Evolutionary conservation across 2,113 vertebrate genomes (phyloP).

Genomic region (Talpa occidentalis): DNA sequence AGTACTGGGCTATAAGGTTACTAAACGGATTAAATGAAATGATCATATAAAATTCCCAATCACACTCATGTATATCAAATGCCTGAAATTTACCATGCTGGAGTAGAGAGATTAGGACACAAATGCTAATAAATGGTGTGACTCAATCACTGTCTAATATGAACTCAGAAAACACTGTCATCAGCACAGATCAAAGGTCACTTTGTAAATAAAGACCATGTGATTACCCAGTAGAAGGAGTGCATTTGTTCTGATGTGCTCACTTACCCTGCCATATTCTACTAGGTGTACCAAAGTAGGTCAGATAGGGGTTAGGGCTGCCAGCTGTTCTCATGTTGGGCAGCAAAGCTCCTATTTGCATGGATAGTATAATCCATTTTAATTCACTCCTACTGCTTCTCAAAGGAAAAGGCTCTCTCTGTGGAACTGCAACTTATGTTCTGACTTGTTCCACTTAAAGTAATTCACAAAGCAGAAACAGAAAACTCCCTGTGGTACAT

Average conservation of each 20-base stretch:
- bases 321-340: not conserved
- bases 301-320: not conserved
- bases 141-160: not conserved
- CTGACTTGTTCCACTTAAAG: not conserved
- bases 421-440: not conserved
- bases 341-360: not conserved
- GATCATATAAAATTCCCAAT: not conserved
- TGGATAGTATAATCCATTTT: not conserved
- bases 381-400: not conserved
- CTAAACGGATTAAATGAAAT: not conserved
- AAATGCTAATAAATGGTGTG: not conserved
- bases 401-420: not conserved
- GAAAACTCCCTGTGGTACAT: not conserved
- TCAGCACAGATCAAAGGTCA: not conserved
- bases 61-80: not conserved
- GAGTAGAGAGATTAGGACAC: not conserved
- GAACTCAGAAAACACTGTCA: not conserved
- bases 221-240: not conserved
- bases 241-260: not conserved
- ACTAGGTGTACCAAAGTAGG: not conserved
- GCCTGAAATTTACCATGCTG: not conserved
- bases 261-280: not conserved
- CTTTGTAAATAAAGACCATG: not conserved
- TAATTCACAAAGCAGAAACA: not conserved
- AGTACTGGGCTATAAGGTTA: not conserved